A percentile compares a stretch with the other conserved stretches of the same genome.
phyloP scores from a whole-genome alignment of 2,113 vertebrate species.

The Sula dactylatra region DNA sequence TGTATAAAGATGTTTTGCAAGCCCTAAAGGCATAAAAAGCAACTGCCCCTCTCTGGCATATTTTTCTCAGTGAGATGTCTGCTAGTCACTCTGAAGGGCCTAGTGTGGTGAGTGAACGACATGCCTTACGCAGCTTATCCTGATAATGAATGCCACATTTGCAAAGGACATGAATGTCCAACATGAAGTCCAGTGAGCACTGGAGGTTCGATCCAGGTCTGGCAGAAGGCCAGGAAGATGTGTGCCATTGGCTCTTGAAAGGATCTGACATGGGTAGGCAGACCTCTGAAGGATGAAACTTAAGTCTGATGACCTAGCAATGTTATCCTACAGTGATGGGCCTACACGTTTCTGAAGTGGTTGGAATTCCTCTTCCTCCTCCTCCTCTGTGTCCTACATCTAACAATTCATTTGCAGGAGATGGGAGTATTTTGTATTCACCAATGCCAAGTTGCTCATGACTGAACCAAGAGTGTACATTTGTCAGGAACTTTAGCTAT shows the following conservation, averaged over 20 bases:
- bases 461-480: neutral
- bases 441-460: neutral
- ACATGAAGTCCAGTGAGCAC: neutral
- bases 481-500: neutral
- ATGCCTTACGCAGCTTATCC: neutral
- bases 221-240: neutral
- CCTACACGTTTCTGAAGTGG: neutral
- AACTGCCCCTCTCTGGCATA: neutral
- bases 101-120: neutral
- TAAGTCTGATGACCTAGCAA: neutral
- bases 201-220: neutral
- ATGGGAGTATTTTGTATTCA: neutral
- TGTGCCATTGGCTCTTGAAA: neutral
- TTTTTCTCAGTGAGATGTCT: neutral
- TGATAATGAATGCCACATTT: neutral
- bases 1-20: neutral
- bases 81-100: neutral
- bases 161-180: neutral
- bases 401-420: neutral
- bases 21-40: neutral
- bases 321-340: neutral
- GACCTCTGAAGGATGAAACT: rapidly evolving
- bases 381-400: neutral
- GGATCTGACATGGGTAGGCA: neutral
- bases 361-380: neutral